phyloP scores from a whole-genome alignment of 2,888 invertebrate genomes.

The Oithona nana region DNA sequence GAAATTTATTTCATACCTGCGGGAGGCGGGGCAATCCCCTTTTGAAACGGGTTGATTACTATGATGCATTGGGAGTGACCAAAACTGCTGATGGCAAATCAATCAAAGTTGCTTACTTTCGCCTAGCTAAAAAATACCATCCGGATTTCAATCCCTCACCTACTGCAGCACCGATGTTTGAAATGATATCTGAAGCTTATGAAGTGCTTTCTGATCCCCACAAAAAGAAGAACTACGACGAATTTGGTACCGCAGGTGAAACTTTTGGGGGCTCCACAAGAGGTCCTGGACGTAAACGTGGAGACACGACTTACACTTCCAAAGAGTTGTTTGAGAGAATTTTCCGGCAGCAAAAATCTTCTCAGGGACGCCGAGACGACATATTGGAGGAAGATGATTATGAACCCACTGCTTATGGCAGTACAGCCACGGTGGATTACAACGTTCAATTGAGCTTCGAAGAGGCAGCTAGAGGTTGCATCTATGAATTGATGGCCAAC shows the following conservation, averaged over 20 bases:
- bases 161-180: conserved; percentile 33
- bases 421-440: background rate
- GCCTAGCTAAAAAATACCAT: conserved; percentile 38
- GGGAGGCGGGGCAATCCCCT: background rate
- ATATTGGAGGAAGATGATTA: background rate
- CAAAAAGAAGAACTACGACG: conserved; percentile 80
- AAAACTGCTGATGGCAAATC: conserved; percentile 31
- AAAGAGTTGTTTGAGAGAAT: conserved; percentile 13
- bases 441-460: conserved; percentile 3
- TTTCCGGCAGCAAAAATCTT: background rate
- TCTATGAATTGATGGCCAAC: background rate
- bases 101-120: conserved; percentile 33
- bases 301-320: conserved; percentile 1
- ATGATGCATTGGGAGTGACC: conserved; percentile 33
- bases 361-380: no score
- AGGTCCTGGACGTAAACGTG: background rate
- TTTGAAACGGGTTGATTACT: conserved; percentile 28
- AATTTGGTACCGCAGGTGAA: conserved; percentile 49
- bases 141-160: conserved; percentile 37
- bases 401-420: background rate
- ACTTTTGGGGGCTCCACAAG: conserved; percentile 2
- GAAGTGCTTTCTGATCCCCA: conserved; percentile 71
- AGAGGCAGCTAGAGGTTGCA: conserved; percentile 3
- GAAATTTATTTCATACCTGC: no score
- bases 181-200: conserved; percentile 39